Percentiles rank a stretch among this genome's conserved stretches.
Evolutionary conservation across 2,797 vertebrate genomes (phyloP).

Genomic region (Sebastolobus alascanus): DNA sequence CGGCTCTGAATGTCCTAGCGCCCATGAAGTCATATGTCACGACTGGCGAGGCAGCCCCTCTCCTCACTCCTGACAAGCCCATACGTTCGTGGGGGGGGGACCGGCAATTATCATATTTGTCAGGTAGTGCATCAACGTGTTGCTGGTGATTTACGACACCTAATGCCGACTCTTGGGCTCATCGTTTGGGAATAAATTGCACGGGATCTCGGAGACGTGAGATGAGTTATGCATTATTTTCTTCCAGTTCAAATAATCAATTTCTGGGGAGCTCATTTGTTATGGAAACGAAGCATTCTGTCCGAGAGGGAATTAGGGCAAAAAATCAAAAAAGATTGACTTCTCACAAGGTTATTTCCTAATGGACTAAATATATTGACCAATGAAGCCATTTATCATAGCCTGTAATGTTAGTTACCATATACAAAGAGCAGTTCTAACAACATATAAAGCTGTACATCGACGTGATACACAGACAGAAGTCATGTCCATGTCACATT

Average conservation of each 20-base stretch:
- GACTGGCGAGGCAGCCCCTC: slow-evolving; percentile 75
- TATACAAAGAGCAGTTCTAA: slow-evolving; percentile 32
- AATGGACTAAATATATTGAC: slow-evolving; percentile 78
- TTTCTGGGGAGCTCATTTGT: slow-evolving; percentile 75
- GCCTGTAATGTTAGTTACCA: slow-evolving; percentile 52
- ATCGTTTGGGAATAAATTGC: slow-evolving; percentile 81
- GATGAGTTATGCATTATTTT: slow-evolving; percentile 84
- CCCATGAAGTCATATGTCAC: slow-evolving; percentile 85
- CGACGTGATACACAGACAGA: slow-evolving; percentile 9
- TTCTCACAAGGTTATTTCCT: slow-evolving; percentile 79
- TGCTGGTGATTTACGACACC: slow-evolving; percentile 79
- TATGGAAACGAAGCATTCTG: slow-evolving; percentile 80
- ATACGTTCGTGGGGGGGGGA: slow-evolving; percentile 61
- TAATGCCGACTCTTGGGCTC: slow-evolving; percentile 74
- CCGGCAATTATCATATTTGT: slow-evolving; percentile 83
- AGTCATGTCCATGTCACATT: slow-evolving; percentile 7
- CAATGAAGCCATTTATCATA: slow-evolving; percentile 55
- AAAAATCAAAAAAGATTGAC: slow-evolving; percentile 69
- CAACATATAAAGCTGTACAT: slow-evolving; percentile 18
- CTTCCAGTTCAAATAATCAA: slow-evolving; percentile 81
- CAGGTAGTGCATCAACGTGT: slow-evolving; percentile 78
- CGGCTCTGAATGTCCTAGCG: slow-evolving; percentile 79
- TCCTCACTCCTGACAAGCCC: slow-evolving; percentile 71
- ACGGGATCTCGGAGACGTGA: slow-evolving; percentile 60
- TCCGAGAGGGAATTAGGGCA: slow-evolving; percentile 55